phyloP scores from a whole-genome alignment of 2,888 invertebrate species.

The Gortyna flavago region DNA sequence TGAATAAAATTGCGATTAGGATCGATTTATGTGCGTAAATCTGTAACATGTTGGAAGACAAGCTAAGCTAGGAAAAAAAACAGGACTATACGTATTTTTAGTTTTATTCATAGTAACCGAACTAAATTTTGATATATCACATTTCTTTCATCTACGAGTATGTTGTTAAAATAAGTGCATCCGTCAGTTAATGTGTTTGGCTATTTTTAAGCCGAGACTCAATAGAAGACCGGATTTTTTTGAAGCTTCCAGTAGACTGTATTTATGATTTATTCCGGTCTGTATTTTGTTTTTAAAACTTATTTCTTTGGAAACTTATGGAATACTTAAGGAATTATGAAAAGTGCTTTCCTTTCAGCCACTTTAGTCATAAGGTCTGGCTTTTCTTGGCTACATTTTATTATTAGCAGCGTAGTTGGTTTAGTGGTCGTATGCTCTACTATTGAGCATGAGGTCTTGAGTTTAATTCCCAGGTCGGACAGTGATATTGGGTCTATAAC shows the following conservation, averaged over 20 bases:
- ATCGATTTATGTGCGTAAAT: too few species aligned
- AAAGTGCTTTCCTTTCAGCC: neutral
- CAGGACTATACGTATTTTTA: neutral
- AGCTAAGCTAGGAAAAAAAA: neutral
- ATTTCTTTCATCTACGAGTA: slow-evolving; percentile 46
- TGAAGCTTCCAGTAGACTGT: neutral
- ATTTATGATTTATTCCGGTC: neutral
- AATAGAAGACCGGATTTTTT: neutral
- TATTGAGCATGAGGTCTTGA: too few species aligned
- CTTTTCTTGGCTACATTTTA: neutral
- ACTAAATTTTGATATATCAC: too few species aligned
- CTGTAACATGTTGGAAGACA: neutral
- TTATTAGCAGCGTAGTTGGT: too few species aligned
- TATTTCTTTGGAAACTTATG: neutral
- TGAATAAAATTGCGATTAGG: too few species aligned
- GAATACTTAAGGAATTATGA: too few species aligned
- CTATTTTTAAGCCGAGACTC: slow-evolving; percentile 29
- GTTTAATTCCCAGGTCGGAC: too few species aligned
- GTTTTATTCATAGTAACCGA: neutral
- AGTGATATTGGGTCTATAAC: too few species aligned
- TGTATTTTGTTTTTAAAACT: neutral
- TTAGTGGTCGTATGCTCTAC: too few species aligned
- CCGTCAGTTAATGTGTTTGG: slow-evolving; percentile 8
- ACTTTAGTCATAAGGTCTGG: neutral
- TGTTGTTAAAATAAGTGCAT: slow-evolving; percentile 45